These are phyloP conservation scores for Diadromus collaris DNA, from an alignment of 2,888 invertebrate genomes.

Conservation along the genomic window DNA sequence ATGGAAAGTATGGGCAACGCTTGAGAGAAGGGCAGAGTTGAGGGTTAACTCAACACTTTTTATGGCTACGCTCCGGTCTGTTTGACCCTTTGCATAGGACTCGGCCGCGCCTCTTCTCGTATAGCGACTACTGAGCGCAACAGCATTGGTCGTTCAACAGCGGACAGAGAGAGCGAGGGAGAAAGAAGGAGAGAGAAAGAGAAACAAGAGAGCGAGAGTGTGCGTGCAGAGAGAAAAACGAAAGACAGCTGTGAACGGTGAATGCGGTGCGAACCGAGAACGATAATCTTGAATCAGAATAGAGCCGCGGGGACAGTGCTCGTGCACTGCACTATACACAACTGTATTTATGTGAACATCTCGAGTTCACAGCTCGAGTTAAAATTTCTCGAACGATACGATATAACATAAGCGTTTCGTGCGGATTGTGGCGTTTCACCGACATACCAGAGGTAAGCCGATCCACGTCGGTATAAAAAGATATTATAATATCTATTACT, in stretches of 20 bases:
- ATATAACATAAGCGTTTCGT: background rate
- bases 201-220: slow-evolving; percentile 1
- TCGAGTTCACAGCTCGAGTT: background rate
- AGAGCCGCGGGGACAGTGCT: background rate
- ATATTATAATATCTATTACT: background rate
- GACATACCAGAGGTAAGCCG: slow-evolving; percentile 2
- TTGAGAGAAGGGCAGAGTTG: background rate
- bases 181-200: background rate
- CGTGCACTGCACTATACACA: background rate
- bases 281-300: too few species aligned
- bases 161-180: background rate
- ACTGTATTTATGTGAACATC: background rate
- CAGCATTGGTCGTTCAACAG: background rate
- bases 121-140: background rate
- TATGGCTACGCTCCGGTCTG: background rate
- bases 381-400: background rate
- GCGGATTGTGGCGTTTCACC: background rate
- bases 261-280: too few species aligned
- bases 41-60: slow-evolving; percentile 5
- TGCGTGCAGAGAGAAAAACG: background rate
- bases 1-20: background rate
- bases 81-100: background rate
- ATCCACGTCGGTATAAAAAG: background rate
- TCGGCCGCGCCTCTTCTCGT: slow-evolving; percentile 8
- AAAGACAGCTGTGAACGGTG: background rate